phyloP scores from a whole-genome alignment of 1,140 invertebrate genomes.

The Drosophila arawakana region DNA sequence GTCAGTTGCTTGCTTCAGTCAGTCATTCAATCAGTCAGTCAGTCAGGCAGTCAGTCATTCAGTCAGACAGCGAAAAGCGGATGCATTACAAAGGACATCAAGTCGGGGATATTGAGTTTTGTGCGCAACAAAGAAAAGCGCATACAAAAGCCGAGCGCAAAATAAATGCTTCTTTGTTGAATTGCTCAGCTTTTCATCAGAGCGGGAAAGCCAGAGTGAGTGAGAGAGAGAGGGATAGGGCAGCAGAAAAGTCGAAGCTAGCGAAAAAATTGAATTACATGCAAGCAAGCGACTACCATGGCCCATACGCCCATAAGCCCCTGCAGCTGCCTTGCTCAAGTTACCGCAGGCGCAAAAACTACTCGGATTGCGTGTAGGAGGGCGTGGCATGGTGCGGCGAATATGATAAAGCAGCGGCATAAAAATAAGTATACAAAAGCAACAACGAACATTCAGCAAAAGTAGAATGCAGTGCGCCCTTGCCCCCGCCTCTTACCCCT shows the following conservation, averaged over 20 bases:
- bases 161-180: conserved; percentile 80
- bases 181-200: conserved; percentile 30
- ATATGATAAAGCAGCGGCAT: conserved; percentile 74
- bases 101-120: conserved; percentile 80
- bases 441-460: conserved; percentile 52
- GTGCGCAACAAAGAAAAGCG: conserved; percentile 79
- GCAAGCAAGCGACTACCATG: conserved; percentile 56
- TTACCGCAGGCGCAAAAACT: conserved; percentile 78
- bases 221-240: no score
- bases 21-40: conserved; percentile 35
- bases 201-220: background rate
- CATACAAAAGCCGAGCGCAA: conserved; percentile 78
- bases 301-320: conserved; percentile 2
- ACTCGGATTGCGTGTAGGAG: conserved; percentile 68
- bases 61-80: conserved; percentile 56
- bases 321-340: conserved; percentile 35
- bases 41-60: conserved; percentile 7
- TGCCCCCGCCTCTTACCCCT: no score
- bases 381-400: conserved; percentile 48
- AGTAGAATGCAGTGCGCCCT: conserved; percentile 38
- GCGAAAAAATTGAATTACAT: conserved; percentile 78
- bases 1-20: conserved; percentile 36
- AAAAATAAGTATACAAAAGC: conserved; percentile 73
- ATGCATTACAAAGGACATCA: conserved; percentile 82
- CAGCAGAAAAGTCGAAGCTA: conserved; percentile 12